Evolutionary conservation across 2,888 invertebrate genomes (phyloP).

Genomic region (Arctia plantaginis): DNA sequence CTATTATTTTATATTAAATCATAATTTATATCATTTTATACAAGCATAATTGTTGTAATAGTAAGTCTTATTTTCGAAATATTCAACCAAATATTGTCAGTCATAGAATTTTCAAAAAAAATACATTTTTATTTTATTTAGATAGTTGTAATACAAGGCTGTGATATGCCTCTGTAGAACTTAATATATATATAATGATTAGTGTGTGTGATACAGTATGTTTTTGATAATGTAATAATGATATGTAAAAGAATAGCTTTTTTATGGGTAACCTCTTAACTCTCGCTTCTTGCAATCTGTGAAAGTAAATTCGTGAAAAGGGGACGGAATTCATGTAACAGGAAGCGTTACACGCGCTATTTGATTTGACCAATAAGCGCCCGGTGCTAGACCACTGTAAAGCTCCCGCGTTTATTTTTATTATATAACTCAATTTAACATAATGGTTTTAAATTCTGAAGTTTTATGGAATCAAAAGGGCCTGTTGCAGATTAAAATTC

Average conservation of each 20-base stretch:
- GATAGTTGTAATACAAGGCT: conserved; percentile 31
- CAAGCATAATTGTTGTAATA: background rate
- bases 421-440: background rate
- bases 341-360: background rate
- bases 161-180: conserved; percentile 43
- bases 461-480: background rate
- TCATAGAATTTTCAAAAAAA: background rate
- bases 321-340: background rate
- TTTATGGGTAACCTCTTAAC: background rate
- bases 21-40: background rate
- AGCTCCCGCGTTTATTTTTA: background rate
- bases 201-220: conserved; percentile 17
- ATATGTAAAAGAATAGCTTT: background rate
- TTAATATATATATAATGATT: conserved; percentile 21
- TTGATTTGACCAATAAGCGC: no score
- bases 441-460: background rate
- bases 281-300: no score
- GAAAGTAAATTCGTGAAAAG: no score
- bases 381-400: no score
- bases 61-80: background rate
- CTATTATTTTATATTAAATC: background rate
- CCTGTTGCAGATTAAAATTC: no score
- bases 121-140: background rate
- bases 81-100: background rate
- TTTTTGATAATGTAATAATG: conserved; percentile 13